Percentiles rank a stretch among this genome's conserved stretches.
Conservation (phyloP, 2,888 invertebrate species). For the Hymenopus coronatus region DNA sequence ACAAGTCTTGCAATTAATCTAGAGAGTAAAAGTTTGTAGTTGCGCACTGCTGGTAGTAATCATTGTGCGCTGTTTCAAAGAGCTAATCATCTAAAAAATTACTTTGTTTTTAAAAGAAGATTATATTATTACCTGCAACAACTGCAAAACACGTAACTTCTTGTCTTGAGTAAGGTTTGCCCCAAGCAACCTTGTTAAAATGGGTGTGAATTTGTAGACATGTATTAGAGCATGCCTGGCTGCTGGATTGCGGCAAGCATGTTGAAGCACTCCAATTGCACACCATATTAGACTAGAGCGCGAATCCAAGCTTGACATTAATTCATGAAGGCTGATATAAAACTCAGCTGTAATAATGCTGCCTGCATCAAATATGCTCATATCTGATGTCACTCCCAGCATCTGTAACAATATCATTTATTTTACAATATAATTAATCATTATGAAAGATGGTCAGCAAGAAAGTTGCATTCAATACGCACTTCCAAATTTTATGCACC, state of each 20-base stretch:
- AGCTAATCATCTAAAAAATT: not conserved
- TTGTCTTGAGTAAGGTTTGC: constrained; percentile 62
- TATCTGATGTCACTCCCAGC: constrained; percentile 61
- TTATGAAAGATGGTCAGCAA: not conserved
- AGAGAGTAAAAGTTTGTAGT: not conserved
- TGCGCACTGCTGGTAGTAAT: not conserved
- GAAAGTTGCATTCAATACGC: not conserved
- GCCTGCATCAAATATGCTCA: constrained; percentile 65
- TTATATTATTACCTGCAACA: constrained; percentile 56
- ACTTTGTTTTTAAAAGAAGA: too few species aligned
- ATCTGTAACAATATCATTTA: constrained; percentile 50
- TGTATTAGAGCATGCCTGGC: constrained; percentile 63
- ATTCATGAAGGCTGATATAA: constrained; percentile 64
- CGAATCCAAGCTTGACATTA: constrained; percentile 57
- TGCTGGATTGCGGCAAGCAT: constrained; percentile 60
- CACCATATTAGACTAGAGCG: constrained; percentile 60
- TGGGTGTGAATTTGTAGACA: constrained; percentile 68
- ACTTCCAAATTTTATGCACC: not conserved
- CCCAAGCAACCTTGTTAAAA: constrained; percentile 59
- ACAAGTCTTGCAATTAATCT: too few species aligned
- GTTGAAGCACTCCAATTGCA: constrained; percentile 61
- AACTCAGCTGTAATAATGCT: constrained; percentile 62
- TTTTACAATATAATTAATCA: not conserved
- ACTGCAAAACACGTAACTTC: constrained; percentile 58
- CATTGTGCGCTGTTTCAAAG: not conserved